A percentile compares a stretch with the other conserved stretches of the same genome.
phyloP scores from a whole-genome alignment of 1,140 invertebrate genomes.

The Plectus sambesii region DNA sequence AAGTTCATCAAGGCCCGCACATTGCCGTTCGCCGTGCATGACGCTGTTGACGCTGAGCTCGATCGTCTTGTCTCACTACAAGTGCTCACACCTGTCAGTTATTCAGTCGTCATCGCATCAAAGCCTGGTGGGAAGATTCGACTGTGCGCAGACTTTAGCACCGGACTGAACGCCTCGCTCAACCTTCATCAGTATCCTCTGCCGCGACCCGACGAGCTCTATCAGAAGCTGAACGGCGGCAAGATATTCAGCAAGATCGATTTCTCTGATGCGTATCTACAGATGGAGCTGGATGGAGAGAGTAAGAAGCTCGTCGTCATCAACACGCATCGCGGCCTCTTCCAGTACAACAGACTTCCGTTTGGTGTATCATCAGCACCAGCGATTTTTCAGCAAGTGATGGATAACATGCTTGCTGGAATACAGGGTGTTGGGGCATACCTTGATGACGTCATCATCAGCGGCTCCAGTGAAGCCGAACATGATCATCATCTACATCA shows the following conservation, averaged over 20 bases:
- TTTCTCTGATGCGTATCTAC: neutral
- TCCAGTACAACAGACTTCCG: slow-evolving; percentile 9
- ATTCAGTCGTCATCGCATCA: slow-evolving; percentile 41
- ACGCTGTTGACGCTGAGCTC: slow-evolving; percentile 32
- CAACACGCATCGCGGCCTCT: slow-evolving; percentile 13
- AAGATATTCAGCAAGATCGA: slow-evolving; percentile 11
- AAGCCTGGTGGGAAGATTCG: slow-evolving; percentile 41
- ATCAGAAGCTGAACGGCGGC: neutral
- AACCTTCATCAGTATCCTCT: slow-evolving; percentile 9
- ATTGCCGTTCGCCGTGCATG: slow-evolving; percentile 26
- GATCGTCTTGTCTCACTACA: slow-evolving; percentile 17
- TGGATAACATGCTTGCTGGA: slow-evolving; percentile 8
- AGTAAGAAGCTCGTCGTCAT: neutral
- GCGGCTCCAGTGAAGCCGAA: neutral
- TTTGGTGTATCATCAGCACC: slow-evolving; percentile 16
- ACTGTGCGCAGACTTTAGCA: slow-evolving; percentile 39
- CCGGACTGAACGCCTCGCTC: slow-evolving; percentile 8
- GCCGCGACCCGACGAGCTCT: slow-evolving; percentile 11
- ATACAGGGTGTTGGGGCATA: slow-evolving; percentile 11
- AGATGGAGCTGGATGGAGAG: neutral
- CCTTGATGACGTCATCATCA: slow-evolving; percentile 9
- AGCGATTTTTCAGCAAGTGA: slow-evolving; percentile 11
- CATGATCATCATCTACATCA: neutral
- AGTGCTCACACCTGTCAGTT: slow-evolving; percentile 28
- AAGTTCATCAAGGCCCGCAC: slow-evolving; percentile 21